phyloP scores from a whole-genome alignment of 2,113 vertebrate genomes.

The Castor canadensis region DNA sequence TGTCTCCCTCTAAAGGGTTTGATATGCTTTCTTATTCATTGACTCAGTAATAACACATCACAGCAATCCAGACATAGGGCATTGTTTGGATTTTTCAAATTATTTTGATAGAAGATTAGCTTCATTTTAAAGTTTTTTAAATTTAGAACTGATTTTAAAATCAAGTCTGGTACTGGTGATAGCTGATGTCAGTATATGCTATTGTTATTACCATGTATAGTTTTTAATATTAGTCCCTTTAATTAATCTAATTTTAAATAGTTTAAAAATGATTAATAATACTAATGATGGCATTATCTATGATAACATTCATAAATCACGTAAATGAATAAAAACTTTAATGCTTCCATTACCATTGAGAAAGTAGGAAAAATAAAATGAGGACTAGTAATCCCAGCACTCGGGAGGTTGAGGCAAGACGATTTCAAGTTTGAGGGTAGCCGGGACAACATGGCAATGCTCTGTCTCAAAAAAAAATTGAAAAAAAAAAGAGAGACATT shows the following conservation, averaged over 20 bases:
- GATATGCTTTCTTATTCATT: not conserved
- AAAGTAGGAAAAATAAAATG: conserved; percentile 33
- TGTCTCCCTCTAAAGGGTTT: not conserved
- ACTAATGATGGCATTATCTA: not conserved
- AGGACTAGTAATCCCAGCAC: not conserved
- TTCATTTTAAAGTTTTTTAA: not conserved
- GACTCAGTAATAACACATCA: not conserved
- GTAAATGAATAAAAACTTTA: not conserved
- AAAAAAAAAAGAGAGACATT: not conserved
- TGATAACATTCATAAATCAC: not conserved
- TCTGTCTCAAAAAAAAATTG: not conserved
- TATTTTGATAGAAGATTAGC: not conserved
- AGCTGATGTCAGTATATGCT: not conserved
- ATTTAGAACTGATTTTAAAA: not conserved
- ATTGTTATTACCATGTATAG: not conserved
- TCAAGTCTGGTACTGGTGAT: not conserved
- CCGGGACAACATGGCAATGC: not conserved
- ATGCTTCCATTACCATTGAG: not conserved
- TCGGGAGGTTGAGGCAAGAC: not conserved
- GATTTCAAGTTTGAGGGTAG: not conserved
- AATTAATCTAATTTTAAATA: conserved; percentile 1
- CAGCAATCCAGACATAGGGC: not conserved
- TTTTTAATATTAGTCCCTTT: not conserved
- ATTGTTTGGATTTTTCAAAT: not conserved
- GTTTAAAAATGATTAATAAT: not conserved